phyloP scores from a whole-genome alignment of 2,113 vertebrate genomes.

The Stictonetta naevosa region DNA sequence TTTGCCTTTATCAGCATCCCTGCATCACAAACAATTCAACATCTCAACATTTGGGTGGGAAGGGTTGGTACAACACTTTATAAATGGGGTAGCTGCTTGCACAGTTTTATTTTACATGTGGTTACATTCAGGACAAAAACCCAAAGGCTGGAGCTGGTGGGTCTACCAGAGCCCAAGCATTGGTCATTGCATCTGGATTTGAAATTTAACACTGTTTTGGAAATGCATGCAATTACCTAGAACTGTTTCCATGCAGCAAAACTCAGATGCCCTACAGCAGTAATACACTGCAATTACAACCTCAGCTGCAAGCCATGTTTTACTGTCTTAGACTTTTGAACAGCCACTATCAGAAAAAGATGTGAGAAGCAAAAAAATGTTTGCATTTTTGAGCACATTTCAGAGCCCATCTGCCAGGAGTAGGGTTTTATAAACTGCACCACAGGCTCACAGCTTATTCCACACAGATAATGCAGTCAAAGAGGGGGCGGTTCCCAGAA shows the following conservation, averaged over 20 bases:
- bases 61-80: no score
- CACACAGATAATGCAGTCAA: background rate
- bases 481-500: background rate
- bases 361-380: background rate
- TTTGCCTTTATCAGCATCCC: background rate
- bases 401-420: background rate
- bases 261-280: background rate
- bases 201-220: background rate
- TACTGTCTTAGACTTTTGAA: background rate
- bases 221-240: background rate
- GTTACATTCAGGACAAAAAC: background rate
- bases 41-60: background rate
- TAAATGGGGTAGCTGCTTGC: background rate
- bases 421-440: background rate
- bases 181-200: background rate
- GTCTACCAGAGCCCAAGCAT: background rate
- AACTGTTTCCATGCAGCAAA: background rate
- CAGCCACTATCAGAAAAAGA: background rate
- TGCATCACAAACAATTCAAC: background rate
- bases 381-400: background rate
- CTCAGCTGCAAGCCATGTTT: background rate
- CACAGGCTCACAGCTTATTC: background rate
- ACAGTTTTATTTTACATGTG: rapidly evolving
- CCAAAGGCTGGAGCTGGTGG: background rate
- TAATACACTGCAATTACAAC: background rate